These are phyloP conservation scores for Stomorhina lunata DNA, from an alignment of 2,888 invertebrate species.

Conservation along the genomic window DNA sequence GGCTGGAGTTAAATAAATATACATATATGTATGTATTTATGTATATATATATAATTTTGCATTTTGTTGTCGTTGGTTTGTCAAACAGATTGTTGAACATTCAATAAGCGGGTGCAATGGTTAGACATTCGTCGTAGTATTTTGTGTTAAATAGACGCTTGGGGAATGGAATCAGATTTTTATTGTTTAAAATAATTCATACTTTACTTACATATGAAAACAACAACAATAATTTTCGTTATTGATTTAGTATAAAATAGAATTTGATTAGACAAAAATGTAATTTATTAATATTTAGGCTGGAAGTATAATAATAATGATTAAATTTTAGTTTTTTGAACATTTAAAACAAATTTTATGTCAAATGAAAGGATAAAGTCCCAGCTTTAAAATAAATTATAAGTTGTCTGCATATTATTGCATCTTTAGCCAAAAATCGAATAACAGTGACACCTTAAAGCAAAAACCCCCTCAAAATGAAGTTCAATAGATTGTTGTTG, in stretches of 20 bases:
- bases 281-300: no score
- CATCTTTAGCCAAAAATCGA: no score
- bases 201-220: background rate
- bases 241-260: background rate
- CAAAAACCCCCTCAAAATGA: background rate
- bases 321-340: no score
- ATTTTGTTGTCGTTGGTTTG: constrained; percentile 23
- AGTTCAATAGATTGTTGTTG: no score
- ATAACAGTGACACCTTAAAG: background rate
- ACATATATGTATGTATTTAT: no score
- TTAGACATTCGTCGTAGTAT: background rate
- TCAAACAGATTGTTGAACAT: constrained; percentile 57
- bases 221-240: background rate
- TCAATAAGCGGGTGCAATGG: constrained; percentile 4
- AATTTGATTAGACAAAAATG: no score
- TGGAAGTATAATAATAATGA: no score
- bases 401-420: no score
- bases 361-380: no score
- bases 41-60: background rate
- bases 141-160: constrained; percentile 19
- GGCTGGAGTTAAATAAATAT: constrained; percentile 28
- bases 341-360: no score
- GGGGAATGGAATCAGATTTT: constrained; percentile 23
- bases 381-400: no score
- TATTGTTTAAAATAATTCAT: constrained; percentile 3